Base-by-base conservation (phyloP, 2,797 vertebrate genomes). In the Microhierax caerulescens region DNA sequence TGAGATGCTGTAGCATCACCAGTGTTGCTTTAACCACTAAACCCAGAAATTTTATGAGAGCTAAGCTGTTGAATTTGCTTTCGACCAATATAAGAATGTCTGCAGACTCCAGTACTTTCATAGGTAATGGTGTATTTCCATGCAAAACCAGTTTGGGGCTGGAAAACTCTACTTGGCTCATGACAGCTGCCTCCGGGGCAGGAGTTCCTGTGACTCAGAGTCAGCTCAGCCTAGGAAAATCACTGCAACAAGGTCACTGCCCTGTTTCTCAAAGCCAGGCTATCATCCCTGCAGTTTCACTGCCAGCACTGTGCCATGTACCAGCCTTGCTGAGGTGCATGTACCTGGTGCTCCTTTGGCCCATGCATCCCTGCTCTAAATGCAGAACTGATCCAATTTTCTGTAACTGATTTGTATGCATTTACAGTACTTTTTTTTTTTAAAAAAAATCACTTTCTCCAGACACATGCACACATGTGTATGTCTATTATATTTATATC, bases 191-290 rank as follows among this genome's bases (percentile, higher is more conserved):
- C 2, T 3, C 61, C 51, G 23, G n/a, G 39, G 9, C 32, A 51
- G 30, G 50, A 90, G 54, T 74, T 93, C 63, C 59, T 85, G 67
- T 85, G 90, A 94, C 70, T 93, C 77, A 72, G 5, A 68, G 53
- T 57, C 39, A 90, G 24, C 47, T 78, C 61, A 89, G 59, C 22
- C 47, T 37, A 48, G 67, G n/a, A 89, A 90, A 91, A 84, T 65
- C 4, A 6, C 48, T 69, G 65, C 16, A 32, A 17, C 17, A 20
- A 81, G 86, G 34, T 89, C 43, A 22, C 22, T 87, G 11, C 28
- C 30, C 30, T 79, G 13, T 69, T 92, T 69, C 50, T 86, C 70
- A 93, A 61, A 85, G 6, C 36, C 37, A 56, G 51, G 12, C 19
- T 65, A 47, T 22, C 59, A 63, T 28, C 24, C 14, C 21, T 61